Percentiles rank a stretch among this genome's conserved stretches.
These are phyloP conservation scores for Tinamus major DNA, from an alignment of 2,797 vertebrate species.

Conservation along the genomic window DNA sequence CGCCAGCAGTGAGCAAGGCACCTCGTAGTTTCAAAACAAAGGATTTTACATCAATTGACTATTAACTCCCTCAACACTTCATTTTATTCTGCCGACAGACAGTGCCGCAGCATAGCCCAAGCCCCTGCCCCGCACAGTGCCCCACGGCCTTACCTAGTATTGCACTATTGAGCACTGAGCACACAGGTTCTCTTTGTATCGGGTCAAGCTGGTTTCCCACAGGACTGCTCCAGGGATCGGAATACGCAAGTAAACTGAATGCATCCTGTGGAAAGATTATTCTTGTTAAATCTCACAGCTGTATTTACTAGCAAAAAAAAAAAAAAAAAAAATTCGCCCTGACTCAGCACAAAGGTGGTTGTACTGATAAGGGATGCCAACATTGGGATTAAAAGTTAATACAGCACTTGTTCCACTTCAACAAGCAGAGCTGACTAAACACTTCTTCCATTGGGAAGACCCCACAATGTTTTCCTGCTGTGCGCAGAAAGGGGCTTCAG, in stretches of 20 bases:
- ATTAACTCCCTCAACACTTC: accelerated
- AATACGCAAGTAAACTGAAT: slow-evolving; percentile 98
- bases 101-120: accelerated
- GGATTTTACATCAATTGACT: accelerated
- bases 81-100: too few relatives aligned
- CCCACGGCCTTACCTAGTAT: slow-evolving; percentile 88
- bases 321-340: neutral
- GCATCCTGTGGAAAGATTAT: slow-evolving; percentile 86
- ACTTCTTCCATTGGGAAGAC: neutral
- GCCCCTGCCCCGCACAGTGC: too few relatives aligned
- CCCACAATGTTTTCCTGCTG: accelerated
- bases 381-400: neutral
- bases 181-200: slow-evolving; percentile 97
- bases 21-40: neutral
- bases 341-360: neutral
- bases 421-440: neutral
- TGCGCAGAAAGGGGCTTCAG: accelerated
- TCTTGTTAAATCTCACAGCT: neutral
- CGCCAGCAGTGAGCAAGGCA: accelerated
- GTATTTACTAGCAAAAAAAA: neutral
- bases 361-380: too few relatives aligned
- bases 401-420: neutral
- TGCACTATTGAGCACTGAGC: slow-evolving; percentile 99
- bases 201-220: slow-evolving; percentile 97
- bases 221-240: slow-evolving; percentile 97